Base-by-base conservation (phyloP, 2,888 invertebrate species). In the Drosophila quasianomalipes region DNA sequence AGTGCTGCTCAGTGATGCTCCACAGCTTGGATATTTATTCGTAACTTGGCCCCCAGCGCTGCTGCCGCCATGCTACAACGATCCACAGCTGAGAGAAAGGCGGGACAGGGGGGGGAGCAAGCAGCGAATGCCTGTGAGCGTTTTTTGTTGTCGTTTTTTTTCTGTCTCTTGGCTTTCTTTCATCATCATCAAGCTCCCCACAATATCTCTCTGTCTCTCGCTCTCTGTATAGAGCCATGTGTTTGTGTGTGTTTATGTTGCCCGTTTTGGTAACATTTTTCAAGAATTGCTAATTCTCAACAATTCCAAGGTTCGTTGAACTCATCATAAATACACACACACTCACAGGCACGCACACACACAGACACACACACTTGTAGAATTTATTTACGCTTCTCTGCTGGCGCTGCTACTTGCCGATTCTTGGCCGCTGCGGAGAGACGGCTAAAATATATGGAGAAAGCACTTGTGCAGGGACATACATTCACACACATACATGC, bases 271-370 rank as follows among this genome's bases (percentile, higher is more conserved):
- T 89, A 89, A 89, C 90, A 89, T 91, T 81, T 81, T 89, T 91
- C 80, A 91, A 87, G 91, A 90, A 90, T 91, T 90, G 90, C 91
- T 89, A 91, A 89, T 91, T 90, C 91, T 89, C 91, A 89, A 89
- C 91, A 87, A 85, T 87, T 90, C 82, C 83, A 79, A 68, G 84
- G 89, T 90, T 91, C 89, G 81, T 82, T 91, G 91, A 90, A 89
- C 89, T 80, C 74, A 83, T 86, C 80, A 87, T 82, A 80, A 82
- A 81, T 69, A 85, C 65, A 83, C 74, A 70, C 62, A 65, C 57
- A 57, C 63, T 66, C 55, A 64, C 44, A 73, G 44, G 37, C 59
- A 70, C 69, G 64, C 55, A 74, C 44, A 60, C 53, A 70, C 60
- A 53, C 55, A 12, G 6, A 33, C 26, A 69, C 67, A 75, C 59